Evolutionary conservation across 2,888 invertebrate species (phyloP).

Genomic region (Zonitis immaculata): DNA sequence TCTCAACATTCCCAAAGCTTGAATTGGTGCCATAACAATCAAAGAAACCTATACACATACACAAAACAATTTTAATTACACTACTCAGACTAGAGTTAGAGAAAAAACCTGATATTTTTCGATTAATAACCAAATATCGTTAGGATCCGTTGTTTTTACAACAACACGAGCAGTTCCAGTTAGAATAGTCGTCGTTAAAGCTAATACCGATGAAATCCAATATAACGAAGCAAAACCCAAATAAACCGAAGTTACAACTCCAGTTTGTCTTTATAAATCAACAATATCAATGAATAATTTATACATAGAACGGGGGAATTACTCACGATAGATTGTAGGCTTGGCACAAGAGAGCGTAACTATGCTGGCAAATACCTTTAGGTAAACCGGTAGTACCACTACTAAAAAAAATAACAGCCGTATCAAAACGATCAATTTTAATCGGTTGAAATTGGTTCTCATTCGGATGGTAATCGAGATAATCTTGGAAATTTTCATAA

Average conservation of each 20-base stretch:
- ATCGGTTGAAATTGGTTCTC: constrained; percentile 33
- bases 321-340: constrained; percentile 21
- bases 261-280: too few species aligned
- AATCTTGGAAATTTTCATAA: constrained; percentile 27
- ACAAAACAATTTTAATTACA: too few species aligned
- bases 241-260: constrained; percentile 11
- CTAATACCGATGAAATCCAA: constrained; percentile 38
- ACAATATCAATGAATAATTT: too few species aligned
- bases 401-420: constrained; percentile 36
- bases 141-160: constrained; percentile 26
- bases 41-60: too few species aligned
- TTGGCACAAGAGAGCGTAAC: constrained; percentile 27
- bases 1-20: constrained; percentile 34
- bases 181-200: constrained; percentile 26
- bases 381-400: constrained; percentile 44
- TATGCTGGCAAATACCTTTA: constrained; percentile 39
- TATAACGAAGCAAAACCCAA: constrained; percentile 36
- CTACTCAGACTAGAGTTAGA: too few species aligned
- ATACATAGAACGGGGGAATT: too few species aligned
- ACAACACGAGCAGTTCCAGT: constrained; percentile 34
- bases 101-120: constrained; percentile 35
- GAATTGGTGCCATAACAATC: constrained; percentile 32
- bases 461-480: constrained; percentile 26
- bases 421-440: constrained; percentile 19
- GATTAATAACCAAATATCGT: constrained; percentile 32